Evolutionary conservation across 1,140 invertebrate species (phyloP).

Genomic region (Nymphalis io): DNA sequence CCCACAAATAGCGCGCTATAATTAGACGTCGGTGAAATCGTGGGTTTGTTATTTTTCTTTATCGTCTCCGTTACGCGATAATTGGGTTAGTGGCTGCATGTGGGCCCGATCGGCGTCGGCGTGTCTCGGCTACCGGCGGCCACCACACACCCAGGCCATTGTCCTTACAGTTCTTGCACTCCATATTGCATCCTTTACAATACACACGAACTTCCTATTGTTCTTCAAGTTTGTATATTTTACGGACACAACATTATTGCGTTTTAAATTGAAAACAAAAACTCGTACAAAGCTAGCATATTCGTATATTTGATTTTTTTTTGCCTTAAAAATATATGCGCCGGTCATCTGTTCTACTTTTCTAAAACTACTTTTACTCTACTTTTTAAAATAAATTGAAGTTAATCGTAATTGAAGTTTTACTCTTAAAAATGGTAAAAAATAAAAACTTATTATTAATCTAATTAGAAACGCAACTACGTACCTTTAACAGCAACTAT

Average conservation of each 20-base stretch:
- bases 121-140: slow-evolving; percentile 59
- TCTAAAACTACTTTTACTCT: too few relatives aligned
- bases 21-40: slow-evolving; percentile 78
- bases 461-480: too few relatives aligned
- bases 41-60: slow-evolving; percentile 81
- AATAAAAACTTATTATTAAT: too few relatives aligned
- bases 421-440: too few relatives aligned
- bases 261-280: too few relatives aligned
- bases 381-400: too few relatives aligned
- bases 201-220: not conserved
- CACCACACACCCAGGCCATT: slow-evolving; percentile 40
- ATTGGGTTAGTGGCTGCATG: slow-evolving; percentile 78
- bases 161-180: slow-evolving; percentile 39
- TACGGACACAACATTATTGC: not conserved
- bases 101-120: slow-evolving; percentile 75
- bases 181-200: slow-evolving; percentile 9
- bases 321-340: too few relatives aligned
- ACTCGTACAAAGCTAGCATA: too few relatives aligned
- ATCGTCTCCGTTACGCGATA: slow-evolving; percentile 79
- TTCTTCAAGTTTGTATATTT: not conserved
- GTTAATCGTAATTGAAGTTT: too few relatives aligned
- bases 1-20: slow-evolving; percentile 78
- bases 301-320: too few relatives aligned
- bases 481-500: too few relatives aligned
- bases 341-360: too few relatives aligned